Evolutionary conservation across 2,888 invertebrate species (phyloP), one percentile per base, ranked within the genome.

Genomic region (Argyresthia goedartella): DNA sequence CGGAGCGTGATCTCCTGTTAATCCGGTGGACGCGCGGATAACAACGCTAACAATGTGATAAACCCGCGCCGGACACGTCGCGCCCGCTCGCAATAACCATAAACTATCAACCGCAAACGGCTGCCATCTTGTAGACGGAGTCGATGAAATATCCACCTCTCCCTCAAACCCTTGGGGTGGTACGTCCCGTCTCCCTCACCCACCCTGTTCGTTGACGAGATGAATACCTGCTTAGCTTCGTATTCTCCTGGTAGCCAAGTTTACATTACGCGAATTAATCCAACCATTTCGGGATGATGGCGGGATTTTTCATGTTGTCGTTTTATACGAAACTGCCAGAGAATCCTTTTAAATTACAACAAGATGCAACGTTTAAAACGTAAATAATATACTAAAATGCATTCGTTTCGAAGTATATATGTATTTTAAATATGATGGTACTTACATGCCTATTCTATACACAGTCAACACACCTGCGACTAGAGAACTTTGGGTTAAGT

Each of bases 61-160:
- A 81, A 84, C 73, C 79, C 76, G 71, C 72, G 64, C 69, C 70
- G 76, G 76, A 75, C 80, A 76, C 80, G 76, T 76, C 78, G 76
- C 76, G 72, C 76, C 76, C 75, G 67, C 80, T 81, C 75, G 80
- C 80, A 85, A 85, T 86, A 85, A 85, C 85, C 82, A 86, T 85
- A 85, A 85, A 86, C 85, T 85, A 85, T 84, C 84, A 81, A 78
- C 85, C 85, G 74, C 85, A 81, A 85, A 81, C 74, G 81, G 81
- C 84, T 85, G 80, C 85, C 82, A 82, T 86, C 85, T 85, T 85
- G 82, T 77, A 80, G 69, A 66, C 60, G 70, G 67, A 81, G 69
- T 75, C 78, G 81, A 78, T 82, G 81, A 76, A 79, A 76, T 74
- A 76, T 71, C 73, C 67, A 62, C 76, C 71, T 80, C 80, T 78